Conservation (phyloP, 2,888 invertebrate species). For the Cylindroiulus punctatus region DNA sequence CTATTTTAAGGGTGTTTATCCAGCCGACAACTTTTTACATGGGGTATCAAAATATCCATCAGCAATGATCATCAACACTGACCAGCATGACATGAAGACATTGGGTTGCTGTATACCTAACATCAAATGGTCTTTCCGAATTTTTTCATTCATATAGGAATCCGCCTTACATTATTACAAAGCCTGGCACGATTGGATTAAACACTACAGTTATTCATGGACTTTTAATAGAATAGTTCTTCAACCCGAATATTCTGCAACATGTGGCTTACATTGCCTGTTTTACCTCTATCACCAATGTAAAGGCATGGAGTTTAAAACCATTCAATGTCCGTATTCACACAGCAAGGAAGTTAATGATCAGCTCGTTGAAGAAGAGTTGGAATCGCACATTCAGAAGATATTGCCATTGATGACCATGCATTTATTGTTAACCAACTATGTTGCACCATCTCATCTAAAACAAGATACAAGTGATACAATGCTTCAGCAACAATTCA, state of each 20-base stretch:
- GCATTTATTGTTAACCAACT: not conserved
- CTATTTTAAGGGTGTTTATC: not conserved
- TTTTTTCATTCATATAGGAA: not conserved
- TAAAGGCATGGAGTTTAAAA: not conserved
- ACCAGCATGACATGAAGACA: not conserved
- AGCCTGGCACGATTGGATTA: not conserved
- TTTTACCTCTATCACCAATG: not conserved
- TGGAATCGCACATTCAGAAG: not conserved
- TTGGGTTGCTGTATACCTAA: not conserved
- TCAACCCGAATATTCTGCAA: not conserved
- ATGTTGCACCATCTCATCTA: not conserved
- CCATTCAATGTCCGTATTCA: not conserved
- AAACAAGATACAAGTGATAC: no score
- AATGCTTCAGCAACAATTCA: not conserved
- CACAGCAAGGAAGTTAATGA: not conserved
- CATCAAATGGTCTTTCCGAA: not conserved
- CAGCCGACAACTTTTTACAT: not conserved
- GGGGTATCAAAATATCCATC: not conserved
- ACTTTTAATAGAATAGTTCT: not conserved
- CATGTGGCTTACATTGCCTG: not conserved
- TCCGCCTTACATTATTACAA: not conserved
- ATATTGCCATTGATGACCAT: not conserved
- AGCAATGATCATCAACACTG: not conserved
- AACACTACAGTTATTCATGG: not conserved
- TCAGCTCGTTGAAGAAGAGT: not conserved